Conservation (phyloP, 1,140 invertebrate genomes). For the Leptinotarsa lineolata region DNA sequence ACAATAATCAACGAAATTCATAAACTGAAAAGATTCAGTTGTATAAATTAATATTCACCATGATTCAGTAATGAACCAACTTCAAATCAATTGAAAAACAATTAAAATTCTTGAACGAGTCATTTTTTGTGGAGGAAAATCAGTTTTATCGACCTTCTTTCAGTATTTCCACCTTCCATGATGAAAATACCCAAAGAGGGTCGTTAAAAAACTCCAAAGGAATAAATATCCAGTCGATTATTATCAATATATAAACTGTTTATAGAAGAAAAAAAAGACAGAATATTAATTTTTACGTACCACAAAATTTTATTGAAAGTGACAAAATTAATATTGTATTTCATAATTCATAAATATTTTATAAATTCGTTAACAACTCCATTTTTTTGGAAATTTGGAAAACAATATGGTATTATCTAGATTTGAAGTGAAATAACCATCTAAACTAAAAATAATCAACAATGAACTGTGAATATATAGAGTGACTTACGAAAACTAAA, state of each 20-base stretch:
- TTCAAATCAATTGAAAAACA: too few species aligned
- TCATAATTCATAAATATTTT: not conserved
- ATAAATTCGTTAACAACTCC: not conserved
- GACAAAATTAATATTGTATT: not conserved
- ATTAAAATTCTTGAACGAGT: too few species aligned
- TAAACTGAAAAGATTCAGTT: too few species aligned
- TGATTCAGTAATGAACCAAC: not conserved
- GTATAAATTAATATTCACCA: not conserved
- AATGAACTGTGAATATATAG: constrained; percentile 6
- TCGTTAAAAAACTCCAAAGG: too few species aligned
- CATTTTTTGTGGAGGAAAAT: too few species aligned
- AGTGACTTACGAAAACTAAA: not conserved
- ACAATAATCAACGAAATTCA: constrained; percentile 1
- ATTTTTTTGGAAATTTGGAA: not conserved
- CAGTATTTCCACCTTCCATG: too few species aligned
- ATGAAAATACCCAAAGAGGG: too few species aligned
- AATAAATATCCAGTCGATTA: too few species aligned
- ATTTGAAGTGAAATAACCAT: constrained; percentile 21
- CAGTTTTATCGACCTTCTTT: too few species aligned
- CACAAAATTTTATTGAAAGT: not conserved
- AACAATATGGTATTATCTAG: not conserved
- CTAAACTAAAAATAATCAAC: constrained; percentile 19
- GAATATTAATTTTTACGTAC: constrained; percentile 1
- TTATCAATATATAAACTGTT: too few species aligned
- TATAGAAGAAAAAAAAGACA: not conserved